Base-by-base conservation (phyloP, 2,888 invertebrate species). In the Bursaphelenchus okinawaensis region DNA sequence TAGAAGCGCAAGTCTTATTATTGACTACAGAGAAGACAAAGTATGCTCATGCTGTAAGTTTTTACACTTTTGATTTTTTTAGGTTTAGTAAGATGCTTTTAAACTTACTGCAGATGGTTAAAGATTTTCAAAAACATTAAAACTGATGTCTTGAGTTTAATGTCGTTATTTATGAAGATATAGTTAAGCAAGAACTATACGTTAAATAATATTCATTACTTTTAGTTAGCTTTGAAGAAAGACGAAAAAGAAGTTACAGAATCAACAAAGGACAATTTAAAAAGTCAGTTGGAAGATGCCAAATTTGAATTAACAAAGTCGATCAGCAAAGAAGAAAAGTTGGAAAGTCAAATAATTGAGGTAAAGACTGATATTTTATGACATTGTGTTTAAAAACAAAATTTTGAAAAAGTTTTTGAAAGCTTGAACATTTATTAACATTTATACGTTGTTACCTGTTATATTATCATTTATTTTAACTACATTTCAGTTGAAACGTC, bases 281-380 rank as follows among this genome's bases (percentile, higher is more conserved):
- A 91, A 83, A 95, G 94, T 84, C 92, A 94, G 86, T 90, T 94
- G 57, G 95, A 96, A 80, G 96, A 96, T 83, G 85, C 94, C 61
- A 93, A 93, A 83, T 96, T 84, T 69, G 82, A 84, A 62, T 74
- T 81, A 59, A 83, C 84, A 55, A 83, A 83, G 50, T 77, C 83
- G 0, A 81, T 78, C 29, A 52, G 61, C 6, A 31, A 65, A 8
- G 72, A 69, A 12, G 70, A 74, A 26, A 81, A 81, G 66, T 62
- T 75, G 51, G 81, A 81, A 19, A 59, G 54, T 22, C 62, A 66
- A 22, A 56, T 75, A n/a, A 56, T 57, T 19, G 75, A 75, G 55
- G 64, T 72, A n/a, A 9, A 24, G 55, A 52, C 19, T 28, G 2
- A 20, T 19, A 19, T 31, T 28, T 9, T 70, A 9, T 3, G 12